These are phyloP conservation scores for Loriculus beryllinus DNA, from an alignment of 2,797 vertebrate genomes.

Conservation along the genomic window DNA sequence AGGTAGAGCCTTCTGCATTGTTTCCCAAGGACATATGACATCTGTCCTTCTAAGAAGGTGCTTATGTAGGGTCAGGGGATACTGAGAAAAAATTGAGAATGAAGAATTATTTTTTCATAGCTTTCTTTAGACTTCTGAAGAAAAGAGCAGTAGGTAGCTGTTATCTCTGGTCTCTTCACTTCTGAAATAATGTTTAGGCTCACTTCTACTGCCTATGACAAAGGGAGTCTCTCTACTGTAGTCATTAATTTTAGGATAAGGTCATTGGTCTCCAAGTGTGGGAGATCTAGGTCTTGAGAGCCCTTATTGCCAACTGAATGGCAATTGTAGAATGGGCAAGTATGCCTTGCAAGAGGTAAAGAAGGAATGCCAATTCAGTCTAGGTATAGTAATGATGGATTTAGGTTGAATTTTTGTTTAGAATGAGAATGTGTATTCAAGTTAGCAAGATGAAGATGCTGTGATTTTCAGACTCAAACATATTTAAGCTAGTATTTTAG, in stretches of 20 bases:
- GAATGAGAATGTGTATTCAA: not conserved
- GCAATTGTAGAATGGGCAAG: not conserved
- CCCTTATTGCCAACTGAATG: not conserved
- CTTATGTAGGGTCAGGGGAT: not conserved
- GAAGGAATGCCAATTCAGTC: not conserved
- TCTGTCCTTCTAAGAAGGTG: not conserved
- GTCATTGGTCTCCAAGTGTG: not conserved
- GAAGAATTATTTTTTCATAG: not conserved
- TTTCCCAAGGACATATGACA: not conserved
- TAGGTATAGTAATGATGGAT: not conserved
- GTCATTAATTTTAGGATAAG: not conserved
- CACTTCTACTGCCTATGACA: not conserved
- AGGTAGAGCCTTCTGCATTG: not conserved
- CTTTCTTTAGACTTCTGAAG: not conserved
- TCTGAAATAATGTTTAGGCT: not conserved
- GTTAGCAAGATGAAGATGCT: not conserved
- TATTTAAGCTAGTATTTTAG: not conserved
- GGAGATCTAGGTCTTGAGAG: not conserved
- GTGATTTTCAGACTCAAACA: not conserved
- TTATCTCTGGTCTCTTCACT: not conserved
- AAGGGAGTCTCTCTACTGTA: not conserved
- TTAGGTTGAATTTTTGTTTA: not conserved
- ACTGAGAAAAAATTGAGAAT: not conserved
- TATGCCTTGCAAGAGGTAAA: not conserved
- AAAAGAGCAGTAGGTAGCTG: not conserved